phyloP scores from a whole-genome alignment of 2,797 vertebrate genomes.

The Sphaeramia orbicularis region DNA sequence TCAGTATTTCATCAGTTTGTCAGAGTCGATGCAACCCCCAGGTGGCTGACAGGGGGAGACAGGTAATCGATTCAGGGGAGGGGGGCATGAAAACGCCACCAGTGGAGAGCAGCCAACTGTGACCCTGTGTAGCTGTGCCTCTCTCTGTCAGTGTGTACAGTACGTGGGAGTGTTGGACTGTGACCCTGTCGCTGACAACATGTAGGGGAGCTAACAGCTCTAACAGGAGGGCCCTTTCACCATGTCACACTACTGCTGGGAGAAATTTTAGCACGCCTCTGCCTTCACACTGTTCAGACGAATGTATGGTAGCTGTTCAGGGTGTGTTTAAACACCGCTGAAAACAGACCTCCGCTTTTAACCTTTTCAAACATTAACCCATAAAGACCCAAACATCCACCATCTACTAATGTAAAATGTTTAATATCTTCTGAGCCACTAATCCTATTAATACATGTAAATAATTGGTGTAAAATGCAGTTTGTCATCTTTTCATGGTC shows the following conservation, averaged over 20 bases:
- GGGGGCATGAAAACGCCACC: slow-evolving; percentile 59
- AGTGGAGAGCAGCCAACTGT: slow-evolving; percentile 54
- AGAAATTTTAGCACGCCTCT: slow-evolving; percentile 14
- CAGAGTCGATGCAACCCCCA: slow-evolving; percentile 45
- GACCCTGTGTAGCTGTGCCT: slow-evolving; percentile 31
- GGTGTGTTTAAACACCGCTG: too few relatives aligned
- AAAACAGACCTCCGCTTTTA: too few relatives aligned
- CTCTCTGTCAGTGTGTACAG: slow-evolving; percentile 25
- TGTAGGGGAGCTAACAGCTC: slow-evolving; percentile 52
- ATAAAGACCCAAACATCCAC: too few relatives aligned
- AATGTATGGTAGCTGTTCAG: too few relatives aligned
- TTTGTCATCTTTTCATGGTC: too few relatives aligned
- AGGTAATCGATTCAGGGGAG: slow-evolving; percentile 75
- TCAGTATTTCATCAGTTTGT: slow-evolving; percentile 60
- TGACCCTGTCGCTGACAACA: slow-evolving; percentile 55
- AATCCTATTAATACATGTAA: too few relatives aligned
- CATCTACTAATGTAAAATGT: too few relatives aligned
- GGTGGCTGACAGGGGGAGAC: slow-evolving; percentile 64
- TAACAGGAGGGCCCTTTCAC: slow-evolving; percentile 31
- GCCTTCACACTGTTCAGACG: slow-evolving; percentile 6
- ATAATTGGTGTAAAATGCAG: too few relatives aligned
- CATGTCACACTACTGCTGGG: slow-evolving; percentile 31
- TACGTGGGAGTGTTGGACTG: slow-evolving; percentile 38
- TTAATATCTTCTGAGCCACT: too few relatives aligned
- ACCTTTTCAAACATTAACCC: too few relatives aligned